A percentile compares a stretch with the other conserved stretches of the same genome.
Evolutionary conservation across 2,797 vertebrate genomes (phyloP).

Genomic region (Scarus forsteni): DNA sequence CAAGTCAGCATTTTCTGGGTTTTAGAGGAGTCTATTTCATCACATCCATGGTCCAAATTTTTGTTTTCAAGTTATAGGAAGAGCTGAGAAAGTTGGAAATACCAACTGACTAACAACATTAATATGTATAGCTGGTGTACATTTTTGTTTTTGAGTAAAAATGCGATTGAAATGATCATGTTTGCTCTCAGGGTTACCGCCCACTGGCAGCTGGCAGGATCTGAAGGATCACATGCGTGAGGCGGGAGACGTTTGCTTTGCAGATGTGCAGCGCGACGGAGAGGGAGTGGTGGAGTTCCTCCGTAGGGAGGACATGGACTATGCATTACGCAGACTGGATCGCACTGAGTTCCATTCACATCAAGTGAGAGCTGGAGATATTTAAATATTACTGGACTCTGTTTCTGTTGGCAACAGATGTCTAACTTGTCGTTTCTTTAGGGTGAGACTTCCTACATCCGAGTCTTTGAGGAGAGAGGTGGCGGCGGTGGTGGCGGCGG

Average conservation of each 20-base stretch:
- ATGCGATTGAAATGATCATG: neutral
- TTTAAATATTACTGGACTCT: neutral
- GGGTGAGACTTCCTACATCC: slow-evolving; percentile 91
- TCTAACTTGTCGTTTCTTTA: slow-evolving; percentile 9
- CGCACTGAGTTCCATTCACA: slow-evolving; percentile 90
- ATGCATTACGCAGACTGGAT: slow-evolving; percentile 88
- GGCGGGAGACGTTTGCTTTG: slow-evolving; percentile 90
- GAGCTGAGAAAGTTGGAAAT: no score
- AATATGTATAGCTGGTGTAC: no score
- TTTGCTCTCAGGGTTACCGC: slow-evolving; percentile 82
- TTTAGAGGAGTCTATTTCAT: no score
- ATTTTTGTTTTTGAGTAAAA: neutral
- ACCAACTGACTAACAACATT: no score
- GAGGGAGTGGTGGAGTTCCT: slow-evolving; percentile 92
- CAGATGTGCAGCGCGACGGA: slow-evolving; percentile 89
- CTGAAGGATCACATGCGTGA: slow-evolving; percentile 92
- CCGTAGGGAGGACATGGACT: slow-evolving; percentile 92
- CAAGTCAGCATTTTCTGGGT: no score
- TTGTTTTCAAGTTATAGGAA: no score
- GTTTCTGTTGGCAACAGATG: neutral
- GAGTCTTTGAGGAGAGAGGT: slow-evolving; percentile 90
- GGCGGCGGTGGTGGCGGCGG: slow-evolving; percentile 76
- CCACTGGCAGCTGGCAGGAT: slow-evolving; percentile 93
- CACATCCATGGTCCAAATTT: no score
- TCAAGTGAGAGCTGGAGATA: slow-evolving; percentile 82